Conservation (phyloP, 2,113 vertebrate genomes). For the Ceyx melanurus region DNA sequence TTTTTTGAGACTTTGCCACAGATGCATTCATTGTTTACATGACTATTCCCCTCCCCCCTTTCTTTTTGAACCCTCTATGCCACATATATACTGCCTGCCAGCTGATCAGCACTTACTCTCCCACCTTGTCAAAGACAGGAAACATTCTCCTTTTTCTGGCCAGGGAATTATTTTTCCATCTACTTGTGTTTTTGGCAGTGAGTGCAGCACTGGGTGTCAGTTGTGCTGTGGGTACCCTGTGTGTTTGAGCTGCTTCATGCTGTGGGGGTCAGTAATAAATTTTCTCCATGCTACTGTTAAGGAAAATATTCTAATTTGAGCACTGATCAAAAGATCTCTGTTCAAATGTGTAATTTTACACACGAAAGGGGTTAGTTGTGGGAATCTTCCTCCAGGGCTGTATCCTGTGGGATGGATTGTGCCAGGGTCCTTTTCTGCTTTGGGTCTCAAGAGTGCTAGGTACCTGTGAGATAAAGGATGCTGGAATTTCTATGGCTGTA, state of each 20-base stretch:
- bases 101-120: background rate
- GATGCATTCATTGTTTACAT: background rate
- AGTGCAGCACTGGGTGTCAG: accelerated
- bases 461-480: background rate
- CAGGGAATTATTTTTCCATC: background rate
- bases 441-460: background rate
- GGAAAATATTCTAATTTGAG: background rate
- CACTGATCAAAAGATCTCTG: background rate
- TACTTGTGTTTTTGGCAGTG: background rate
- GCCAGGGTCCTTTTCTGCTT: background rate
- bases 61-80: background rate
- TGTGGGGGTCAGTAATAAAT: background rate
- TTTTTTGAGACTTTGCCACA: constrained; percentile 5
- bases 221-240: background rate
- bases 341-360: background rate
- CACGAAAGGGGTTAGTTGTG: background rate
- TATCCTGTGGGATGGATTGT: background rate
- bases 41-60: accelerated
- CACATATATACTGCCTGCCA: background rate
- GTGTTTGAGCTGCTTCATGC: background rate
- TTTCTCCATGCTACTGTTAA: background rate
- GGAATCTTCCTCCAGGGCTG: background rate
- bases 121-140: background rate
- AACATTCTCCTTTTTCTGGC: background rate
- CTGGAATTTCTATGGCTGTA: background rate